Evolutionary conservation across 2,113 vertebrate species (phyloP).

Genomic region (Dicrurus megarhynchus): DNA sequence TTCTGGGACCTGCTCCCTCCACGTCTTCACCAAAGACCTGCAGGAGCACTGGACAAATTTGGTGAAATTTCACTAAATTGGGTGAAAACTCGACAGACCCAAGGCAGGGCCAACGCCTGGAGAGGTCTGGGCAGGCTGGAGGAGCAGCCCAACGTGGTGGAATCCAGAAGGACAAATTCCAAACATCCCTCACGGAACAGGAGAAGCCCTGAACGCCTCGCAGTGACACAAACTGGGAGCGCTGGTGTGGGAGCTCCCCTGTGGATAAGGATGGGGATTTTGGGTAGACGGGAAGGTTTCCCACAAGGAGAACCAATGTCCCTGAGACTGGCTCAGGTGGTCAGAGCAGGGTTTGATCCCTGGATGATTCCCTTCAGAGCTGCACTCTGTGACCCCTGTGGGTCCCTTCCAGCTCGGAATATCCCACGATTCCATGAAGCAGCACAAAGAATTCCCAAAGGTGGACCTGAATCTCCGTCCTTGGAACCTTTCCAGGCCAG

Average conservation of each 20-base stretch:
- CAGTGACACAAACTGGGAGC: not conserved
- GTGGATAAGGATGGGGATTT: not conserved
- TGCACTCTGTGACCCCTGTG: not conserved
- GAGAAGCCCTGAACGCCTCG: not conserved
- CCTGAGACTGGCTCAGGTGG: not conserved
- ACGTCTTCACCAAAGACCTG: fast-evolving
- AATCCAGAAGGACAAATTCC: not conserved
- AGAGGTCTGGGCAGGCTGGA: not conserved
- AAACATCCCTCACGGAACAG: fast-evolving
- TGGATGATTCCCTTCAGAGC: not conserved
- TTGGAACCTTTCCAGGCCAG: not conserved
- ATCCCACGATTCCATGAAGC: fast-evolving
- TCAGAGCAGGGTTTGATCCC: not conserved
- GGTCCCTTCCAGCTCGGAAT: not conserved
- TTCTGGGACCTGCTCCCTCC: not conserved
- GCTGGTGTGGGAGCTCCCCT: not conserved
- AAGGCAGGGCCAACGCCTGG: not conserved
- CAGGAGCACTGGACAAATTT: not conserved
- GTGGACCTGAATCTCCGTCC: not conserved
- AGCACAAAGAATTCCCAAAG: not conserved
- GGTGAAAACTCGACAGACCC: not conserved
- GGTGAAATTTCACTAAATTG: fast-evolving
- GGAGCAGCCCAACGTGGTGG: fast-evolving
- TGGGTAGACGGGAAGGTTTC: not conserved
- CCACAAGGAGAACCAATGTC: too few relatives aligned